A percentile compares a stretch with the other conserved stretches of the same genome.
These are phyloP conservation scores for Boulengeromyrus knoepffleri DNA, from an alignment of 2,113 vertebrate genomes.

Conservation along the genomic window DNA sequence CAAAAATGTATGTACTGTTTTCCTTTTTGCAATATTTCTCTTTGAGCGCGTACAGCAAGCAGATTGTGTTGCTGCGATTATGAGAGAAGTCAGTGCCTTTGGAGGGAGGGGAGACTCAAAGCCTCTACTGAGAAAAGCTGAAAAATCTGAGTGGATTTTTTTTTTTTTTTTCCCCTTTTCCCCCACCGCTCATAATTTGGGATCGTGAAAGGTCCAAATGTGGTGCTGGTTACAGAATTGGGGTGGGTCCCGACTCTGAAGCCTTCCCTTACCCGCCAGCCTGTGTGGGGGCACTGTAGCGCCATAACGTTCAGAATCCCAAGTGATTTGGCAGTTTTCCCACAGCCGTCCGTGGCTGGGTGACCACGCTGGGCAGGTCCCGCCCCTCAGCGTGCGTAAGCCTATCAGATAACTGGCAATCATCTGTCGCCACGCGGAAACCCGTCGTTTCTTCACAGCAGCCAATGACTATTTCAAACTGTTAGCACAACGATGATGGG, in stretches of 20 bases:
- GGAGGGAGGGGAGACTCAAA: not conserved
- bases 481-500: conserved; percentile 10
- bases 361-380: not conserved
- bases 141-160: not conserved
- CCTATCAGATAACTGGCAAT: not conserved
- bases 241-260: not conserved
- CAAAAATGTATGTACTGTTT: not conserved
- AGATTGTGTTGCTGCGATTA: not conserved
- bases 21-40: not conserved
- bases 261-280: not conserved
- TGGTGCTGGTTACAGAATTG: conserved; percentile 1
- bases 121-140: not conserved
- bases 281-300: not conserved
- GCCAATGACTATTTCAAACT: conserved; percentile 3
- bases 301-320: not conserved
- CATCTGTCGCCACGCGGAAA: not conserved
- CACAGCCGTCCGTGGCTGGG: not conserved
- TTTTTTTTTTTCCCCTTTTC: not conserved
- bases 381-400: not conserved
- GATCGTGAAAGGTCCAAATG: not conserved
- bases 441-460: not conserved
- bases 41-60: not conserved
- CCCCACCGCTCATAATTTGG: not conserved
- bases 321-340: not conserved
- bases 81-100: conserved; percentile 7